Base-by-base conservation (phyloP, 2,113 vertebrate genomes). In the Pelmatolapia mariae region DNA sequence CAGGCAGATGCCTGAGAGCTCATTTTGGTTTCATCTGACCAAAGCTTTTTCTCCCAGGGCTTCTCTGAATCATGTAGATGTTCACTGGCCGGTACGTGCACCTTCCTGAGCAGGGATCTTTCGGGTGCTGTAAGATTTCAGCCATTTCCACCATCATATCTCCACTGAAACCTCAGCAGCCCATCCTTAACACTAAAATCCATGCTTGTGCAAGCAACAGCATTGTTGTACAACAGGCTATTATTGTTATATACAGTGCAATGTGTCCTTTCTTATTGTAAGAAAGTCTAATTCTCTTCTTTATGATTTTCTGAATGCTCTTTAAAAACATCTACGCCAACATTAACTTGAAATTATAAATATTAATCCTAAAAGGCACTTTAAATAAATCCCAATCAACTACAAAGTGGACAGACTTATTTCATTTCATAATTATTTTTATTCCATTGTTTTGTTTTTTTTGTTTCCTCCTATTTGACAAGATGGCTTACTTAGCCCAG, bases 371-470 rank as follows among this genome's bases (percentile, higher is more conserved):
- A 4, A 79, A 16, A 16, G 16, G 10, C 43, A 31, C 43, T 76
- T 76, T 31, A 78, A 78, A 50, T 31, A 50, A 50, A 50, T 2
- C 26, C 7, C 43, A 31, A 76, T 76, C 24, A 50, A 36, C 45
- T 38, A 89, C 52, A 11, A 19, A 33, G 45, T n/a, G 18, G 26
- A 47, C n/a, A 79, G 18, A 33, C 19, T 15, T 4, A 57, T 83
- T 90, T 94, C 38, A 85, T 94, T 94, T 95, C 26, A 50, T 84
- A 84, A 92, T 93, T 82, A 68, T 94, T 95, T 94, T 96, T 95
- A 95, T 95, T 94, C 93, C 81, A 89, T 89, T 85, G 84, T 53
- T 45, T 22, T n/a, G n/a, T n/a, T n/a, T 68, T 91, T 81, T 89
- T 91, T 83, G 88, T 90, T 83, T 26, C 86, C 63, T 93, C 89